These are phyloP conservation scores for Plutomurus gul DNA, from an alignment of 1,140 invertebrate genomes.

Conservation along the genomic window DNA sequence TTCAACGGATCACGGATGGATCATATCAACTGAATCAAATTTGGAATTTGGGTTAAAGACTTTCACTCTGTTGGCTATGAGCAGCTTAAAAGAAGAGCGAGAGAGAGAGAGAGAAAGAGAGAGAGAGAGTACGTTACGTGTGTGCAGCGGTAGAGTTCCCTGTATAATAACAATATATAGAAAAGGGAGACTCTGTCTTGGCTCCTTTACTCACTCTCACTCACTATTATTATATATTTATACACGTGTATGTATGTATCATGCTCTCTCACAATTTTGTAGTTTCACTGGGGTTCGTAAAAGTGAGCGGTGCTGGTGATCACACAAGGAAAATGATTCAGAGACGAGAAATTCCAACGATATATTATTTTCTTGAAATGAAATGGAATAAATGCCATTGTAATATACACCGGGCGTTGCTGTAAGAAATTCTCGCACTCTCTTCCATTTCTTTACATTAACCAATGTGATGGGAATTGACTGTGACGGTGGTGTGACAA, in stretches of 20 bases:
- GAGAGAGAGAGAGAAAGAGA: no score
- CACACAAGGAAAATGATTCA: not conserved
- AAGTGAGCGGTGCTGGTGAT: not conserved
- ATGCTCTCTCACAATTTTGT: not conserved
- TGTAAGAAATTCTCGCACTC: not conserved
- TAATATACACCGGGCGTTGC: not conserved
- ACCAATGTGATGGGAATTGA: no score
- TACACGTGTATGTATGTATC: no score
- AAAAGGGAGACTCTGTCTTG: not conserved
- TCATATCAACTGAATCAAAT: constrained; percentile 15
- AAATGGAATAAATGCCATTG: no score
- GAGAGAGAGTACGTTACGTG: no score
- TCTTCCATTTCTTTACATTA: no score
- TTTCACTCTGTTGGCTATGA: constrained; percentile 16
- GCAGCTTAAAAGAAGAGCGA: not conserved
- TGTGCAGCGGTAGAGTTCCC: not conserved
- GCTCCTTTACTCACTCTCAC: not conserved
- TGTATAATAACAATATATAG: not conserved
- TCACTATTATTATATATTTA: not conserved
- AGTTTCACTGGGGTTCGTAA: constrained; percentile 12
- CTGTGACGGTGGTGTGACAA: no score
- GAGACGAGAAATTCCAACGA: not conserved
- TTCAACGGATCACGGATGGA: constrained; percentile 13
- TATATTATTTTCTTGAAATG: not conserved
- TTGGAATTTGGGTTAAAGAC: constrained; percentile 27